Conservation (phyloP, 2,888 invertebrate genomes). For the Spicauda simplicius region DNA sequence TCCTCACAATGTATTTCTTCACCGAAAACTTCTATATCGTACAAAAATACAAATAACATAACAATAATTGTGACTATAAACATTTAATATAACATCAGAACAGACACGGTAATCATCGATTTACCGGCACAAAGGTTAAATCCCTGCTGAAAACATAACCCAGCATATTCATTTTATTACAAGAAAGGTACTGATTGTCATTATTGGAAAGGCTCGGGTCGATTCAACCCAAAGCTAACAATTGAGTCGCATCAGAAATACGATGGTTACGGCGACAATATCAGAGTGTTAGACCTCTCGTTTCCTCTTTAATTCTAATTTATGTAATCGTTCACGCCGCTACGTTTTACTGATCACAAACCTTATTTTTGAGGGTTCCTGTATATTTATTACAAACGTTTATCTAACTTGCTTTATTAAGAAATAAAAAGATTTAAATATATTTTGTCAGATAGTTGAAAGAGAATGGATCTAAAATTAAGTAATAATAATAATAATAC, state of each 20-base stretch:
- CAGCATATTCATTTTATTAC: conserved; percentile 19
- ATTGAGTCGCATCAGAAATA: conserved; percentile 24
- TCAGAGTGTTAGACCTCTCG: conserved; percentile 14
- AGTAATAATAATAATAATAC: too few relatives aligned
- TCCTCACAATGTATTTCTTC: too few relatives aligned
- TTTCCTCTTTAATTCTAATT: conserved; percentile 11
- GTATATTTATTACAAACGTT: too few relatives aligned
- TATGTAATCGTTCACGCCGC: conserved; percentile 13
- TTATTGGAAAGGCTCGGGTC: conserved; percentile 16
- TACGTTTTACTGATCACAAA: background rate
- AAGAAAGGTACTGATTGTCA: conserved; percentile 23
- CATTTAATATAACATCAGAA: too few relatives aligned
- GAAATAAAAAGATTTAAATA: too few relatives aligned
- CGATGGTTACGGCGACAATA: conserved; percentile 20
- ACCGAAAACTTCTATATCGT: too few relatives aligned
- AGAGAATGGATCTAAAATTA: too few relatives aligned
- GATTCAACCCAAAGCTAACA: conserved; percentile 25
- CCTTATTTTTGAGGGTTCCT: background rate
- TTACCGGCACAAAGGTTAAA: background rate
- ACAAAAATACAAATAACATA: too few relatives aligned
- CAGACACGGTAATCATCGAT: too few relatives aligned
- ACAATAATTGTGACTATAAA: too few relatives aligned
- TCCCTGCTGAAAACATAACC: background rate
- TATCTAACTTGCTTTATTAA: too few relatives aligned
- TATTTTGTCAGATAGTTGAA: too few relatives aligned